A percentile compares a stretch with the other conserved stretches of the same genome.
phyloP scores from a whole-genome alignment of 2,888 invertebrate genomes.

The Epistrophella euchroma region DNA sequence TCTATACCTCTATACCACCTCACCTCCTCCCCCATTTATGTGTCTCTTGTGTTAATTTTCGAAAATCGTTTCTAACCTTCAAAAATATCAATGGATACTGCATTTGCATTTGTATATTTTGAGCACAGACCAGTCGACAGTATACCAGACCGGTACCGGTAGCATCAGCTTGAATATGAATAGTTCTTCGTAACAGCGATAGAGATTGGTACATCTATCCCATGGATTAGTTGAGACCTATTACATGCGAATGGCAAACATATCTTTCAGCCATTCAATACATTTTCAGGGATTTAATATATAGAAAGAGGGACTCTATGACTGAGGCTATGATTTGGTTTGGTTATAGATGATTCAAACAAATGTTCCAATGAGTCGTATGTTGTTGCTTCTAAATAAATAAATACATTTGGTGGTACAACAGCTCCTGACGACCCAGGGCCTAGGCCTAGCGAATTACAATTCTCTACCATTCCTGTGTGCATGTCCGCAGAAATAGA shows the following conservation, averaged over 20 bases:
- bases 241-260: constrained; percentile 72
- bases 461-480: no score
- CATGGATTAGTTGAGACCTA: constrained; percentile 73
- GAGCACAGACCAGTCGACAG: constrained; percentile 4
- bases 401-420: no score
- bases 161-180: constrained; percentile 11
- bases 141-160: background rate
- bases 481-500: no score
- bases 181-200: constrained; percentile 14
- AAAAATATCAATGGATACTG: constrained; percentile 71
- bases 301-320: background rate
- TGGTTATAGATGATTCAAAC: background rate
- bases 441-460: no score
- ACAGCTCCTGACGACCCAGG: no score
- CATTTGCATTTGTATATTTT: constrained; percentile 73
- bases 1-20: background rate
- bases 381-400: background rate
- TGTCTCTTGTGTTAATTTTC: constrained; percentile 71
- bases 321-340: background rate
- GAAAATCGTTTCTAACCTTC: constrained; percentile 74
- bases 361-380: background rate
- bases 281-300: constrained; percentile 9
- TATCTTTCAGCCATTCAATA: constrained; percentile 68
- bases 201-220: constrained; percentile 49
- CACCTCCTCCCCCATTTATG: background rate